phyloP scores from a whole-genome alignment of 2,888 invertebrate species.

The Lysandra bellargus region DNA sequence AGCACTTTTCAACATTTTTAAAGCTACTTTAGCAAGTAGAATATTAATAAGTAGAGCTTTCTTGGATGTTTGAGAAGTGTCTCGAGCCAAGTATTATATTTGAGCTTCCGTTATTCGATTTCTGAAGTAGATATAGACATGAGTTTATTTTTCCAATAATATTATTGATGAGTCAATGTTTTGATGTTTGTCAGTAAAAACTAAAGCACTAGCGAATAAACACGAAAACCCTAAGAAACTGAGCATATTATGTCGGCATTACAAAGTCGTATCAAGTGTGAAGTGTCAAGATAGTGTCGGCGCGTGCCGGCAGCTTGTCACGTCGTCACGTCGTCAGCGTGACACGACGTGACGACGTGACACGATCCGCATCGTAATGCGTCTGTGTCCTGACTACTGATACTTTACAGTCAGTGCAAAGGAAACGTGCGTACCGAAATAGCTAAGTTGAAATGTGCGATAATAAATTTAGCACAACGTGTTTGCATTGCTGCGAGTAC shows the following conservation, averaged over 20 bases:
- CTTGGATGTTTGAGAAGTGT: no score
- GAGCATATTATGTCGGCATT: not conserved
- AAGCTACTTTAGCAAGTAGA: not conserved
- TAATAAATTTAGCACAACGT: no score
- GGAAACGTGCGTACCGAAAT: not conserved
- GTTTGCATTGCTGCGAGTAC: no score
- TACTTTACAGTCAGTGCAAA: not conserved
- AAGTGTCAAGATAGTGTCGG: slow-evolving; percentile 4
- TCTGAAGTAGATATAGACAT: no score
- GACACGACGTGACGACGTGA: slow-evolving; percentile 4
- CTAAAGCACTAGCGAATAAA: not conserved
- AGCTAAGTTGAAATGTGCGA: no score
- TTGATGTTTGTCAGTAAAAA: no score
- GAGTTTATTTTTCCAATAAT: no score
- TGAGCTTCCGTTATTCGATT: no score
- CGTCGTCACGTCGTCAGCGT: not conserved
- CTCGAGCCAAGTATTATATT: no score
- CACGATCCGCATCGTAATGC: not conserved
- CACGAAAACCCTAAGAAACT: not conserved
- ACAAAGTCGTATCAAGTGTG: not conserved
- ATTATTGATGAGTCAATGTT: no score
- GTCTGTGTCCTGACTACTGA: not conserved
- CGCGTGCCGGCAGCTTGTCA: slow-evolving; percentile 3
- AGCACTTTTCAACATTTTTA: not conserved
- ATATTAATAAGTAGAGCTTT: no score